Percentiles rank a stretch among this genome's conserved stretches.
phyloP scores from a whole-genome alignment of 1,140 invertebrate genomes.

The Bathynomus jamesi region DNA sequence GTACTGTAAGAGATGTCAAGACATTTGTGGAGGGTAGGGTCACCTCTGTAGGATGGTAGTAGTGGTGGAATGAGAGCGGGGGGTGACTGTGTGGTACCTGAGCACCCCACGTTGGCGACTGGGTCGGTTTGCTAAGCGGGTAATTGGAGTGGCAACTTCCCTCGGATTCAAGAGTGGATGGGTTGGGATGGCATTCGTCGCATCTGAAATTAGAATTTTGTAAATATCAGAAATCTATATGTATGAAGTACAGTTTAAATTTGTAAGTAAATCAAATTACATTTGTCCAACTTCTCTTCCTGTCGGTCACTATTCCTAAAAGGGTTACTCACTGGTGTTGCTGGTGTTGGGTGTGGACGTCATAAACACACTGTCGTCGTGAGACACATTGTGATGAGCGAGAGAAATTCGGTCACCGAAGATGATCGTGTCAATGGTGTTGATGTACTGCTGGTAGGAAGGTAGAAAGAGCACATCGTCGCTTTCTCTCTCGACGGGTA shows the following conservation, averaged over 20 bases:
- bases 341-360: conserved; percentile 25
- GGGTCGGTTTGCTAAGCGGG: conserved; percentile 15
- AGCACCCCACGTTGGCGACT: conserved; percentile 32
- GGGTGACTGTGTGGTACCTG: conserved; percentile 33
- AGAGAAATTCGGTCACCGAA: conserved; percentile 31
- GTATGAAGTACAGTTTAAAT: no score
- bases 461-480: conserved; percentile 31
- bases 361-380: conserved; percentile 31
- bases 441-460: conserved; percentile 35
- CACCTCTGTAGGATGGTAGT: conserved; percentile 36
- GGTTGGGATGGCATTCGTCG: conserved; percentile 27
- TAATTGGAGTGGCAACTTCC: conserved; percentile 22
- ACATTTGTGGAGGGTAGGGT: neutral
- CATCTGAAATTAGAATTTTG: conserved; percentile 11
- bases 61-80: conserved; percentile 31
- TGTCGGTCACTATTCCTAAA: no score
- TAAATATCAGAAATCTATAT: neutral
- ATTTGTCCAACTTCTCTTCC: no score
- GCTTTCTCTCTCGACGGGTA: conserved; percentile 30
- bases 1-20: neutral
- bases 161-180: conserved; percentile 35
- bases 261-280: no score
- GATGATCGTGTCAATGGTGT: conserved; percentile 36
- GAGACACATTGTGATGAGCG: conserved; percentile 22
- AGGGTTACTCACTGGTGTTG: neutral